Base-by-base conservation (phyloP, 2,888 invertebrate genomes). In the Macrosoma leucophasiata region DNA sequence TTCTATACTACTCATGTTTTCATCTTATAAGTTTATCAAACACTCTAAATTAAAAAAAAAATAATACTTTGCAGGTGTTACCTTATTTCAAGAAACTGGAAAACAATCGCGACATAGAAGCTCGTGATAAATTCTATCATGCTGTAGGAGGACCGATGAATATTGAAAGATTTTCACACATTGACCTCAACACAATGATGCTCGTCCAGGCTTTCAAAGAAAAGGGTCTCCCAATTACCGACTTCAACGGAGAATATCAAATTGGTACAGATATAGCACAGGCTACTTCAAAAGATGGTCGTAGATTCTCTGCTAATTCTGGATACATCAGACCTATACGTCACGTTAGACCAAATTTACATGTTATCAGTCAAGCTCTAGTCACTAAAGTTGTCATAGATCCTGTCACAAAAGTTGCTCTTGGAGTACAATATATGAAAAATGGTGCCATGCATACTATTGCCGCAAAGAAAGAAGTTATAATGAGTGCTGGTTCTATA, bases 81-180 rank as follows among this genome's bases (percentile, higher is more conserved):
- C 90, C 90, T 0, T 93, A 92, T 58, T 93, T 90, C 62, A 87
- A 86, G 33, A 90, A 89, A 66, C 81, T 89, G 0, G 90, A 90
- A 68, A 79, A 89, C 46, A 90, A 89, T 48, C 73, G 78, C 56
- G 86, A 89, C 38, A 56, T 76, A 1, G 87, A 86, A 50, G 62
- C 81, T 5, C 69, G 84, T 13, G 77, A 89, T 45, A 77, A 74
- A 2, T 54, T 73, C 15, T 88, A 87, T 48, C 91, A 91, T 52
- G 81, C 85, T 0, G 76, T 75, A 4, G 85, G 86, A 2, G 91
- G 91, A 1, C 89, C 89, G 19, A 84, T 87, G 14, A 88, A 86
- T 20, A 89, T 91, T 0, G 89, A 90, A 61, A 71, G 87, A 49
- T 90, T 86, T 46, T 84, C 88, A 0, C 89, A 90, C 51, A 76